These are phyloP conservation scores for Peromyscus polionotus DNA, from an alignment of 2,113 vertebrate genomes.

Conservation along the genomic window DNA sequence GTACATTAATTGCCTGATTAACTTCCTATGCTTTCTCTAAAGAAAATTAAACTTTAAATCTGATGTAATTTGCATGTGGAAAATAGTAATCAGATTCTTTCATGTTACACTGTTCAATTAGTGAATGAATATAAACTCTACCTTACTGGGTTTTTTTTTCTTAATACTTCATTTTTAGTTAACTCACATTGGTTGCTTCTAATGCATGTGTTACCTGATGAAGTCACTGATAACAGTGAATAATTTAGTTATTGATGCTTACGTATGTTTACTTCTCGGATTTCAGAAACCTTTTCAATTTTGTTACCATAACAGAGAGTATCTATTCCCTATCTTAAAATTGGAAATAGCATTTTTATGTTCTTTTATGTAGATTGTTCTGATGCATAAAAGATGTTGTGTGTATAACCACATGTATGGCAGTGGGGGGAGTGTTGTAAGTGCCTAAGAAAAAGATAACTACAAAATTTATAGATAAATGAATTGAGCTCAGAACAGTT, in stretches of 20 bases:
- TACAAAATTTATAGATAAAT: not conserved
- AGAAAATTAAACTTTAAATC: slow-evolving; percentile 20
- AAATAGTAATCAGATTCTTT: slow-evolving; percentile 31
- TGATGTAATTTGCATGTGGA: slow-evolving; percentile 30
- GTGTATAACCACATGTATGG: not conserved
- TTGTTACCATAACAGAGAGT: not conserved
- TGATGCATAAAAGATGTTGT: slow-evolving; percentile 2
- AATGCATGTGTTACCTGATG: not conserved
- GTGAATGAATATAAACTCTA: not conserved
- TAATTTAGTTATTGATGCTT: not conserved
- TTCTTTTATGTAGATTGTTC: slow-evolving; percentile 25
- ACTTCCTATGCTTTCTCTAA: not conserved
- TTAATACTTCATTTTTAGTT: slow-evolving; percentile 16
- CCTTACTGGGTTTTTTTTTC: slow-evolving; percentile 16
- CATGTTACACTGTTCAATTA: not conserved
- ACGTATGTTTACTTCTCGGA: not conserved
- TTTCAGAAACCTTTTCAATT: not conserved
- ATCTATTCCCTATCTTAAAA: slow-evolving; percentile 15
- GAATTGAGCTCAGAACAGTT: not conserved
- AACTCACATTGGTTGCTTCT: not conserved
- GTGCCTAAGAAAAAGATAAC: not conserved
- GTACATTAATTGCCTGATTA: slow-evolving; percentile 8
- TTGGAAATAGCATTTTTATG: not conserved
- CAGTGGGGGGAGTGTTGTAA: not conserved
- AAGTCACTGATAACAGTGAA: not conserved